Evolutionary conservation across 2,113 vertebrate species (phyloP).

Genomic region (Phaethornis superciliosus): DNA sequence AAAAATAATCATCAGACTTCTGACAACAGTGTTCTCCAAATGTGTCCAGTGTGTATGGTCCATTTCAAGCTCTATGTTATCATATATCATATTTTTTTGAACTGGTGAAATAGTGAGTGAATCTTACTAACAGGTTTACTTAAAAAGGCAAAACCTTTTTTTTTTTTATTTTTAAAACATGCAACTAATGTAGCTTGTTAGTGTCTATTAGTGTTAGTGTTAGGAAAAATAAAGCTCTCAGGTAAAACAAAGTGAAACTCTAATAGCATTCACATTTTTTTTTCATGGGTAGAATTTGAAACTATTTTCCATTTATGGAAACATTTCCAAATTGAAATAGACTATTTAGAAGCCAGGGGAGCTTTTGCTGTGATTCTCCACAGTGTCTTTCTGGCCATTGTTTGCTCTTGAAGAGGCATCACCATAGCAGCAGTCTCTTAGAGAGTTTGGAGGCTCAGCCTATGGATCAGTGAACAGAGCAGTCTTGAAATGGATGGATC

Average conservation of each 20-base stretch:
- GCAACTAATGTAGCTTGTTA: no score
- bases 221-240: fast-evolving
- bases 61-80: neutral
- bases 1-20: neutral
- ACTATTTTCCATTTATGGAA: no score
- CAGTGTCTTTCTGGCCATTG: neutral
- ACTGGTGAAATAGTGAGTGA: neutral
- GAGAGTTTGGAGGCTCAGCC: neutral
- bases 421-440: neutral
- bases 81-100: neutral
- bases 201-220: no score
- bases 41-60: no score
- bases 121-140: neutral
- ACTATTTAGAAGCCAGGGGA: neutral
- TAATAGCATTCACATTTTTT: fast-evolving
- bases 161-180: neutral
- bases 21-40: neutral
- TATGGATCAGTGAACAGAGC: neutral
- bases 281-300: neutral
- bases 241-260: neutral
- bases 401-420: neutral
- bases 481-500: neutral
- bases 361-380: neutral
- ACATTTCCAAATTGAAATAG: neutral
- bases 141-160: neutral